A percentile compares a stretch with the other conserved stretches of the same genome.
These are phyloP conservation scores for Monopterus albus DNA, from an alignment of 2,113 vertebrate species.

Conservation along the genomic window DNA sequence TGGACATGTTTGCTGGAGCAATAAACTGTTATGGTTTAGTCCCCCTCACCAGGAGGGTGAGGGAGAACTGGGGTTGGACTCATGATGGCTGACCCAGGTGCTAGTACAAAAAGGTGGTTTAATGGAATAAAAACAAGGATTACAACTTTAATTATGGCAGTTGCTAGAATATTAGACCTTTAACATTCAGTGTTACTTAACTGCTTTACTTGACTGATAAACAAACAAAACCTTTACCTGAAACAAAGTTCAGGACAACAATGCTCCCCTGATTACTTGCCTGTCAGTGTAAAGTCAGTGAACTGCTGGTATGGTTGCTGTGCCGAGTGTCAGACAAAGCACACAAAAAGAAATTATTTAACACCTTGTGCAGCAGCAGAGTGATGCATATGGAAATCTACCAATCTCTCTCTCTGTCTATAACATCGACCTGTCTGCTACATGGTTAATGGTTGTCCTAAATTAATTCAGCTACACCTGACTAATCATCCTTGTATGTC, in stretches of 20 bases:
- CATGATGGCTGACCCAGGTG: no score
- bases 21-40: no score
- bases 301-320: constrained; percentile 32
- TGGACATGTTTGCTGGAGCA: no score
- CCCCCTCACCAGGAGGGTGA: no score
- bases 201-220: background rate
- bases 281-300: background rate
- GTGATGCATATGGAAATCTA: background rate
- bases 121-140: no score
- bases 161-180: background rate
- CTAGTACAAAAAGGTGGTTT: no score
- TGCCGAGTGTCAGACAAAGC: background rate
- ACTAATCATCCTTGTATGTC: constrained; percentile 17
- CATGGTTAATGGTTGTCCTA: background rate
- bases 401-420: background rate
- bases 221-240: background rate
- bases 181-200: background rate
- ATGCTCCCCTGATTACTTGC: constrained; percentile 5
- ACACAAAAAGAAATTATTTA: background rate
- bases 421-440: background rate
- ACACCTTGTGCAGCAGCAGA: background rate
- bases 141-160: background rate
- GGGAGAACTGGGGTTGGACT: no score
- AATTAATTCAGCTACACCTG: constrained; percentile 21
- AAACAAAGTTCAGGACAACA: constrained; percentile 10